Base-by-base conservation (phyloP, 2,797 vertebrate genomes). In the Oreortyx pictus region DNA sequence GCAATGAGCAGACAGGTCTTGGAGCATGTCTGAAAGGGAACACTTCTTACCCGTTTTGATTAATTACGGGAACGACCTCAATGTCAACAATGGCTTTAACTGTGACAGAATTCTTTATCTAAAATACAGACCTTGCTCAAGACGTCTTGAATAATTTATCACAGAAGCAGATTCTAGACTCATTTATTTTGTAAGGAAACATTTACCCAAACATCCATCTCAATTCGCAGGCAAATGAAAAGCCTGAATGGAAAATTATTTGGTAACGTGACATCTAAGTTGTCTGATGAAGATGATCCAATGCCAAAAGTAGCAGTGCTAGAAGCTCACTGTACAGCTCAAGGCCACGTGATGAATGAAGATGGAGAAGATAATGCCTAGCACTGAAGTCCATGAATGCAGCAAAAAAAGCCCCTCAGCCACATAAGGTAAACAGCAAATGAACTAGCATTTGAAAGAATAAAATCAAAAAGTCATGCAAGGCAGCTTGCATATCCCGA, bases 11-110 rank as follows among this genome's bases (percentile, higher is more conserved):
- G 44, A 11, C 31, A 61, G 61, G 35, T 49, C 71, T 5, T 50
- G 31, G 4, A 90, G 25, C 7, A 81, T 60, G 47, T 27, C 68
- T 25, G 71, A 84, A 31, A 59, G 29, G 24, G 7, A 9, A 56
- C 3, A 29, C 7, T 66, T 68, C 60, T 70, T 56, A 71, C 11
- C 73, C 4, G 17, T 41, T 47, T 77, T 0, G 0, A 17, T 77
- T 54, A 37, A n/a, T 19, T 46, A 37, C 0, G 57, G 23, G 31
- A 54, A 52, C 56, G n/a, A 35, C 27, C 27, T 47, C 46, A 86
- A 31, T 1, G 12, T 27, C 41, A 81, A 39, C 2, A 11, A 59
- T 12, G 50, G n/a, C 29, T 70, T 35, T 71, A 44, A 25, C 64
- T 72, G 10, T 12, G 31, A 11, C 5, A 20, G 64, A 31, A 70